These are phyloP conservation scores for Tachysurus vachellii DNA, from an alignment of 2,113 vertebrate genomes.

Conservation along the genomic window DNA sequence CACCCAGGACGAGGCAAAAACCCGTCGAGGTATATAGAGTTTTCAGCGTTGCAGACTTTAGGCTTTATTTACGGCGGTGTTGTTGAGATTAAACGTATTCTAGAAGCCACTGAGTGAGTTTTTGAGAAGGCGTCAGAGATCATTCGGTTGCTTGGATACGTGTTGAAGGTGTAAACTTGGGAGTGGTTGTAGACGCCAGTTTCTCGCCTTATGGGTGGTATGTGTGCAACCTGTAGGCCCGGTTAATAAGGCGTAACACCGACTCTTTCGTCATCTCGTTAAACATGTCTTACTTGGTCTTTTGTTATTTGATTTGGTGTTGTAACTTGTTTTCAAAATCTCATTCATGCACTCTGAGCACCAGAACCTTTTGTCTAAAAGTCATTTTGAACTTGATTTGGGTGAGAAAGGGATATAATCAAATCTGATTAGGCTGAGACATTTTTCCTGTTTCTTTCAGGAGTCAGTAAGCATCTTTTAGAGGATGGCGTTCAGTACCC, in stretches of 20 bases:
- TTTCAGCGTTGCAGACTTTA: background rate
- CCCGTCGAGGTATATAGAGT: background rate
- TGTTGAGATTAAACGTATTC: background rate
- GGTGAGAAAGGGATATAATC: background rate
- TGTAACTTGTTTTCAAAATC: background rate
- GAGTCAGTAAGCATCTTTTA: background rate
- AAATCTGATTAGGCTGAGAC: too few species aligned
- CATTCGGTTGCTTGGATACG: background rate
- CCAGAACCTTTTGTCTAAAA: too few species aligned
- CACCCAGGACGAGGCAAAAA: background rate
- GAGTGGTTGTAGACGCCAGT: background rate
- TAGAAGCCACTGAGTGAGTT: background rate
- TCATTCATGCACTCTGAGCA: background rate
- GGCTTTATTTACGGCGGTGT: background rate
- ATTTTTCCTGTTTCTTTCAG: background rate
- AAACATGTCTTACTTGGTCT: background rate
- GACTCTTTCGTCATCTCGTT: background rate
- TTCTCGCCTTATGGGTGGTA: background rate
- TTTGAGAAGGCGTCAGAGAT: background rate
- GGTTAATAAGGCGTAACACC: background rate
- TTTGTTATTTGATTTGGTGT: background rate
- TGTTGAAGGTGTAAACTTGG: too few species aligned
- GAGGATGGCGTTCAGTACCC: conserved; percentile 78
- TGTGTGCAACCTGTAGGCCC: background rate
- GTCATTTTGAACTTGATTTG: background rate